phyloP scores from a whole-genome alignment of 2,888 invertebrate genomes.

The Leucozona laternaria region DNA sequence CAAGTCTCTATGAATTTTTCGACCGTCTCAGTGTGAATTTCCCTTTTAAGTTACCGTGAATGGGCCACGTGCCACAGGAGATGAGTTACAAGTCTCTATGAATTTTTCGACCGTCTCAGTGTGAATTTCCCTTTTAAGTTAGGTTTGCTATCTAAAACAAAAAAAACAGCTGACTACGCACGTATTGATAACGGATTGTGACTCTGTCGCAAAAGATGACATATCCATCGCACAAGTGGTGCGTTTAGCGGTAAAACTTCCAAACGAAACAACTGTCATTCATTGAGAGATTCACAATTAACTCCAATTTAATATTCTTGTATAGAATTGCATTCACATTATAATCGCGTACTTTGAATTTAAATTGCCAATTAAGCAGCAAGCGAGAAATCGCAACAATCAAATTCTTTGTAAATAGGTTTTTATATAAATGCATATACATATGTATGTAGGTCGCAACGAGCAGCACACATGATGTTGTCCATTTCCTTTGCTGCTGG shows the following conservation, averaged over 20 bases:
- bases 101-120: too few species aligned
- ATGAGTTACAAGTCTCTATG: too few species aligned
- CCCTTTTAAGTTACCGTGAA: too few species aligned
- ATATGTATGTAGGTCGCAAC: neutral
- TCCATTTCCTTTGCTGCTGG: neutral
- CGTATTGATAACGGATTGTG: neutral
- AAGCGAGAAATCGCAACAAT: neutral
- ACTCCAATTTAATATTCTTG: neutral
- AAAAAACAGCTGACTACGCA: neutral
- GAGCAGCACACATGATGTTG: neutral
- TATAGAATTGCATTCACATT: constrained; percentile 9
- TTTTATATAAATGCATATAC: neutral
- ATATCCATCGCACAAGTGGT: neutral
- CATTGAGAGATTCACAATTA: neutral
- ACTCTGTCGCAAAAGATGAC: neutral
- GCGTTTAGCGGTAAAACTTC: neutral
- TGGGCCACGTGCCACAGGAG: too few species aligned
- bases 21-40: too few species aligned
- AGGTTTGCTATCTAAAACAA: neutral
- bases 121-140: too few species aligned
- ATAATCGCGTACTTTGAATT: constrained; percentile 14
- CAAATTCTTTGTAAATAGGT: neutral
- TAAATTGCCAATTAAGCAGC: constrained; percentile 26
- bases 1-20: too few species aligned
- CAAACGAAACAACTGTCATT: constrained; percentile 10